Evolutionary conservation across 2,888 invertebrate species (phyloP).

Genomic region (Eupithecia tripunctaria): DNA sequence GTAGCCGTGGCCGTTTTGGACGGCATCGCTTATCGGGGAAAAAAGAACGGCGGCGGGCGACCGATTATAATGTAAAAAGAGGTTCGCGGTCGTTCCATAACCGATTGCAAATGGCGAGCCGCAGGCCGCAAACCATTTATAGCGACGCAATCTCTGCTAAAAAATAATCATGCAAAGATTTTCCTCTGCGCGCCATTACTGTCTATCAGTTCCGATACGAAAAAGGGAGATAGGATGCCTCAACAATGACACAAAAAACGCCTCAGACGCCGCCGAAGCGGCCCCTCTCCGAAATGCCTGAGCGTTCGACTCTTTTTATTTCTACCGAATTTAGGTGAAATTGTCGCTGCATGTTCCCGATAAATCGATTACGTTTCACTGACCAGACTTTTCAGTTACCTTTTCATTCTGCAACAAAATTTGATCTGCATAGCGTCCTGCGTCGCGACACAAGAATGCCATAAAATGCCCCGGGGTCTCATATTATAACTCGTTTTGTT

Average conservation of each 20-base stretch:
- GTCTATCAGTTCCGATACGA: constrained; percentile 66
- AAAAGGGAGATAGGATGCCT: constrained; percentile 61
- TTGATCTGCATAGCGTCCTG: constrained; percentile 49
- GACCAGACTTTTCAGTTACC: constrained; percentile 20
- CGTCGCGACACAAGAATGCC: constrained; percentile 64
- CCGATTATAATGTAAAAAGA: constrained; percentile 83
- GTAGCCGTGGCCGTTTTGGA: constrained; percentile 65
- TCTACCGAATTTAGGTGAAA: constrained; percentile 38
- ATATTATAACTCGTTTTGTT: constrained; percentile 72
- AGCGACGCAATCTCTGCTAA: constrained; percentile 80
- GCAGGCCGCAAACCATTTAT: constrained; percentile 78
- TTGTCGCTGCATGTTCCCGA: constrained; percentile 32
- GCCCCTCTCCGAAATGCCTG: constrained; percentile 67
- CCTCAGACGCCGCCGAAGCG: constrained; percentile 46
- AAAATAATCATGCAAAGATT: constrained; percentile 75
- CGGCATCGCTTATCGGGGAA: constrained; percentile 66
- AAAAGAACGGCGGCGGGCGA: constrained; percentile 72
- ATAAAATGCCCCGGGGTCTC: constrained; percentile 63
- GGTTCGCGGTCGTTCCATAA: constrained; percentile 82
- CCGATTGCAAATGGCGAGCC: constrained; percentile 84
- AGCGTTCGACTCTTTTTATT: constrained; percentile 65
- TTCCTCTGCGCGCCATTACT: constrained; percentile 68
- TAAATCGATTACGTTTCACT: constrained; percentile 17
- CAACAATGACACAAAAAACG: constrained; percentile 64
- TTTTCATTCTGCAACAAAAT: constrained; percentile 28